Percentiles rank a stretch among this genome's conserved stretches.
Evolutionary conservation across 2,888 invertebrate genomes (phyloP).

Genomic region (Meiosimyza platycephala): DNA sequence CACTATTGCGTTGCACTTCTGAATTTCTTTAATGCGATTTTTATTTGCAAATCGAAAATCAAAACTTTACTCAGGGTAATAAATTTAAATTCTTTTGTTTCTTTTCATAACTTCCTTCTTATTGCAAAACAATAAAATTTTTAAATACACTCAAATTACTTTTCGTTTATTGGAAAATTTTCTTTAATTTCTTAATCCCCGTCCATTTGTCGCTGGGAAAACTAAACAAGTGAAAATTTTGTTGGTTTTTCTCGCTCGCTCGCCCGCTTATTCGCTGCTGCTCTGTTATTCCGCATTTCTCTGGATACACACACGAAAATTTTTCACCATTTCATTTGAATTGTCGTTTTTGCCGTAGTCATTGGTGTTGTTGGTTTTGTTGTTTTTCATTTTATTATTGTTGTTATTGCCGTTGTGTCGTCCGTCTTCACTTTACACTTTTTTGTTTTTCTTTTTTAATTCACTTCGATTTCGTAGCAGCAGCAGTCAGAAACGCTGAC

Average conservation of each 20-base stretch:
- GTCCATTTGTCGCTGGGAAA: conserved; percentile 29
- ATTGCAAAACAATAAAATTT: conserved; percentile 10
- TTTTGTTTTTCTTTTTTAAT: conserved; percentile 12
- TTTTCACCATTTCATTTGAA: conserved; percentile 31
- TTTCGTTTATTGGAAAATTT: background rate
- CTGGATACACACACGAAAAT: conserved; percentile 36
- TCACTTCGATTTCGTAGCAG: conserved; percentile 24
- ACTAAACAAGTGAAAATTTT: conserved; percentile 35
- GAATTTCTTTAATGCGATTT: background rate
- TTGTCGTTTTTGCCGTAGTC: conserved; percentile 10
- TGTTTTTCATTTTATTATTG: conserved; percentile 10
- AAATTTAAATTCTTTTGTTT: too few relatives aligned
- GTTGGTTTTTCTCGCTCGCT: conserved; percentile 30
- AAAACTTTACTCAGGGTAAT: background rate
- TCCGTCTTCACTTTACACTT: background rate
- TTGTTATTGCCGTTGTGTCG: background rate
- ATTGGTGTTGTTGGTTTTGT: conserved; percentile 16
- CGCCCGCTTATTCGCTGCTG: background rate
- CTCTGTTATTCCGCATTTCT: conserved; percentile 1
- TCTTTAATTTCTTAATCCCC: conserved; percentile 24
- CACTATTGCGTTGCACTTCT: background rate
- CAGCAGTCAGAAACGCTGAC: too few relatives aligned
- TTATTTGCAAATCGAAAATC: background rate
- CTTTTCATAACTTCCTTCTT: conserved; percentile 9
- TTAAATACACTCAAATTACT: conserved; percentile 13